Conservation (phyloP, 1,140 invertebrate genomes). For the Alviniconcha marisindica region DNA sequence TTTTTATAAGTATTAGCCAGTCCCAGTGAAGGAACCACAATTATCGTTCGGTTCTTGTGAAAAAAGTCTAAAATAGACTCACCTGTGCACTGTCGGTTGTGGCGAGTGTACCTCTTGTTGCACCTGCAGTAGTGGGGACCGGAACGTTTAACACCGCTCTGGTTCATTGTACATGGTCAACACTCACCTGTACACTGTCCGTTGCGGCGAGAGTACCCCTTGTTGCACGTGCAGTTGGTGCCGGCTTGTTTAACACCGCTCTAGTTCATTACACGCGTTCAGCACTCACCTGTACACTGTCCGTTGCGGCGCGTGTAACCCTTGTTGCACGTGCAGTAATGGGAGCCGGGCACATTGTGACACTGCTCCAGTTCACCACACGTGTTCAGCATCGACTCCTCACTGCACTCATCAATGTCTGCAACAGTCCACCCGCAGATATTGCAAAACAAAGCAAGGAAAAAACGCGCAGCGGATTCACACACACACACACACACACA, state of each 20-base stretch:
- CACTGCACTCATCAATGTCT: conserved; percentile 16
- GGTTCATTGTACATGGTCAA: background rate
- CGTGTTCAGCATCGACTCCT: conserved; percentile 1
- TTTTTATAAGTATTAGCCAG: too few species aligned
- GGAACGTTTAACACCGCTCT: conserved; percentile 29
- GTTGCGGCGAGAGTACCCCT: conserved; percentile 27
- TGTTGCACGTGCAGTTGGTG: conserved; percentile 24
- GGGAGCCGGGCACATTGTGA: conserved; percentile 31
- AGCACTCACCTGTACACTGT: conserved; percentile 24
- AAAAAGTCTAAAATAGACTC: too few species aligned
- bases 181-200: conserved; percentile 18
- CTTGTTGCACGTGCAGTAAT: conserved; percentile 16
- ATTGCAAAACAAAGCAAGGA: background rate
- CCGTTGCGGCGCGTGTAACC: conserved; percentile 30
- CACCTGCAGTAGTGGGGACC: conserved; percentile 30
- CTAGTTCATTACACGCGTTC: conserved; percentile 1
- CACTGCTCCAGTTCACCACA: conserved; percentile 15
- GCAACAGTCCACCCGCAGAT: background rate
- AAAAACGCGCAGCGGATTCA: too few species aligned
- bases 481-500: too few species aligned
- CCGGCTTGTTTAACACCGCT: conserved; percentile 33
- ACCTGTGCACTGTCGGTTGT: conserved; percentile 28
- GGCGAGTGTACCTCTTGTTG: conserved; percentile 11
- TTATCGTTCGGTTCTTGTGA: too few species aligned
- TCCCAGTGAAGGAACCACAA: too few species aligned